Evolutionary conservation across 1,140 invertebrate genomes (phyloP).

Genomic region (Penaeus chinensis): DNA sequence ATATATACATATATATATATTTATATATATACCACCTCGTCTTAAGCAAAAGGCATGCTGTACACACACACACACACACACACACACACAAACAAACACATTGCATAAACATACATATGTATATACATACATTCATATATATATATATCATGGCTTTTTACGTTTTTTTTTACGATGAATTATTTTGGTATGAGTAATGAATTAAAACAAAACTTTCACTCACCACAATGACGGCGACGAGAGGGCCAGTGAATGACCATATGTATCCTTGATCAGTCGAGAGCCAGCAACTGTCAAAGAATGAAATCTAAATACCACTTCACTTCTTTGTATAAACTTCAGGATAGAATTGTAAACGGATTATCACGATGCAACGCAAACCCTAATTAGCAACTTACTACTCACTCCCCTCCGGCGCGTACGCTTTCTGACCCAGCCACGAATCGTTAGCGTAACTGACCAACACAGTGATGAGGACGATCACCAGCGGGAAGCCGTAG

Average conservation of each 20-base stretch:
- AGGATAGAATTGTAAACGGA: too few species aligned
- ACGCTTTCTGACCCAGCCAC: constrained; percentile 16
- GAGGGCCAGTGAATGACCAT: constrained; percentile 57
- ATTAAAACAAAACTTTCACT: neutral
- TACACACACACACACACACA: too few species aligned
- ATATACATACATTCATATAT: too few species aligned
- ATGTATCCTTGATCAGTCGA: constrained; percentile 45
- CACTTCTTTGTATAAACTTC: too few species aligned
- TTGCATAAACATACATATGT: too few species aligned
- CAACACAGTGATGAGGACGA: constrained; percentile 37
- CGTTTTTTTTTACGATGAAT: too few species aligned
- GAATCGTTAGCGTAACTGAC: neutral
- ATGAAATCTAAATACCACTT: neutral
- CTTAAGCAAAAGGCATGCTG: neutral
- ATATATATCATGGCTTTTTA: too few species aligned
- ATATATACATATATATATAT: neutral
- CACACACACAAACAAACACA: too few species aligned
- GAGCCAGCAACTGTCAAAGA: constrained; percentile 47
- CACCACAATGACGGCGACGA: constrained; percentile 47
- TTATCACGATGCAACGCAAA: neutral
- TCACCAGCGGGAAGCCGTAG: constrained; percentile 38
- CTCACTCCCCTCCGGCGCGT: constrained; percentile 31
- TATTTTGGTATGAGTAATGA: neutral
- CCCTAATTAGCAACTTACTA: constrained; percentile 32
- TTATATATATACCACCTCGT: neutral